phyloP scores from a whole-genome alignment of 2,797 vertebrate species.

The Rhincodon typus region DNA sequence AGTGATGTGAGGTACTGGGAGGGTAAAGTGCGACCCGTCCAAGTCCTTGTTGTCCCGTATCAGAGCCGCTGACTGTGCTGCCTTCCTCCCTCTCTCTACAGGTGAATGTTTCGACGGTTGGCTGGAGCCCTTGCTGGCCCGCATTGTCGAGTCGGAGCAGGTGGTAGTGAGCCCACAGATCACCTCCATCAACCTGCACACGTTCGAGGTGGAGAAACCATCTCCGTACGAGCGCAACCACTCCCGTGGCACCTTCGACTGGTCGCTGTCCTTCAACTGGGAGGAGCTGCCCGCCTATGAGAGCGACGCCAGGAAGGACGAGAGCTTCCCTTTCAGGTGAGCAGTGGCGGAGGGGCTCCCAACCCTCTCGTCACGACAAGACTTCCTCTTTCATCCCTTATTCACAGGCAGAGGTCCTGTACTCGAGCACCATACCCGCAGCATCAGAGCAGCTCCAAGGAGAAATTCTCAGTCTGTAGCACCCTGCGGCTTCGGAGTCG shows the following conservation, averaged over 20 bases:
- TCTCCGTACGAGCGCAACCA: not conserved
- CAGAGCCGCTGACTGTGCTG: not conserved
- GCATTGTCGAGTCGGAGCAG: not conserved
- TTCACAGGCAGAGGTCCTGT: not conserved
- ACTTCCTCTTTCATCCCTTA: not conserved
- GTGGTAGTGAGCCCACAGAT: not conserved
- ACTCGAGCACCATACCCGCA: not conserved
- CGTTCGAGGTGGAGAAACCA: not conserved
- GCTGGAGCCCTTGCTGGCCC: slow-evolving; percentile 7
- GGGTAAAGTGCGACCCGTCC: not conserved
- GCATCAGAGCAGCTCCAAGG: not conserved
- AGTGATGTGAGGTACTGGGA: no score
- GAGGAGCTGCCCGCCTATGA: not conserved
- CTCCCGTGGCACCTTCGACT: slow-evolving; percentile 13
- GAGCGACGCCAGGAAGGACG: not conserved
- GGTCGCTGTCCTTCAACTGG: not conserved
- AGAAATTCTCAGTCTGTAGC: not conserved
- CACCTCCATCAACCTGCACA: not conserved
- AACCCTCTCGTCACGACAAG: not conserved
- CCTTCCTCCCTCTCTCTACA: not conserved
- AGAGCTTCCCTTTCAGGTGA: slow-evolving; percentile 20
- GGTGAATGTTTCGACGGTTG: slow-evolving; percentile 10
- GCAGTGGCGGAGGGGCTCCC: not conserved
- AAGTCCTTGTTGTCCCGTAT: not conserved
- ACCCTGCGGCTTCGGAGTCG: no score